Conservation (phyloP, 30 jellyfish, hydroid and myxozoan genomes). For the Rhopilema esculentum region DNA sequence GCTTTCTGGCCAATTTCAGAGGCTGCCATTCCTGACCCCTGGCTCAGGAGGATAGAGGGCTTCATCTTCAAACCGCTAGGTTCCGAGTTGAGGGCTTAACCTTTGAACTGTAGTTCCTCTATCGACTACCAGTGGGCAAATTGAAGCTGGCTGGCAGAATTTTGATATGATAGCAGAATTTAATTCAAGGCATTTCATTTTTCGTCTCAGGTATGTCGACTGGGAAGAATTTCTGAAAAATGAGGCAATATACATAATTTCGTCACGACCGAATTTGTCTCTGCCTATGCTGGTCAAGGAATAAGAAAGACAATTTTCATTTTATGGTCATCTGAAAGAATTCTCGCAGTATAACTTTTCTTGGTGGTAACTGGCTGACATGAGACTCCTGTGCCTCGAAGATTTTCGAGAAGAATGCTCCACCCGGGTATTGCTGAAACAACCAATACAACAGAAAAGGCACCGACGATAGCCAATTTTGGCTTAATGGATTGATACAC, state of each 20-base stretch:
- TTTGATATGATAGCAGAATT: background rate
- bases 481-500: too few species aligned
- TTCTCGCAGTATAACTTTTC: background rate
- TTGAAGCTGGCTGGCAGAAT: background rate
- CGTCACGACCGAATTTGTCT: constrained; percentile 64
- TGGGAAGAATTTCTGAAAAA: constrained; percentile 68
- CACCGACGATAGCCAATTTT: too few species aligned
- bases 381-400: background rate
- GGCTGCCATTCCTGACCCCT: too few species aligned
- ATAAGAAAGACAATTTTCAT: background rate
- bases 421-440: background rate
- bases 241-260: constrained; percentile 61
- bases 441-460: too few species aligned
- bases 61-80: too few species aligned
- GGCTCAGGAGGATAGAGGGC: too few species aligned
- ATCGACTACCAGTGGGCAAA: too few species aligned
- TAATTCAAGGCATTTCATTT: background rate
- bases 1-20: too few species aligned
- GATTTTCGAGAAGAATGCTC: background rate
- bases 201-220: constrained; percentile 48
- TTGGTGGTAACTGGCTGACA: background rate
- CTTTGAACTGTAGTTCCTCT: too few species aligned
- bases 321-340: background rate
- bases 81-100: too few species aligned
- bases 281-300: constrained; percentile 39